phyloP scores from a whole-genome alignment of 2,113 vertebrate genomes.

The Tringa solitaria region DNA sequence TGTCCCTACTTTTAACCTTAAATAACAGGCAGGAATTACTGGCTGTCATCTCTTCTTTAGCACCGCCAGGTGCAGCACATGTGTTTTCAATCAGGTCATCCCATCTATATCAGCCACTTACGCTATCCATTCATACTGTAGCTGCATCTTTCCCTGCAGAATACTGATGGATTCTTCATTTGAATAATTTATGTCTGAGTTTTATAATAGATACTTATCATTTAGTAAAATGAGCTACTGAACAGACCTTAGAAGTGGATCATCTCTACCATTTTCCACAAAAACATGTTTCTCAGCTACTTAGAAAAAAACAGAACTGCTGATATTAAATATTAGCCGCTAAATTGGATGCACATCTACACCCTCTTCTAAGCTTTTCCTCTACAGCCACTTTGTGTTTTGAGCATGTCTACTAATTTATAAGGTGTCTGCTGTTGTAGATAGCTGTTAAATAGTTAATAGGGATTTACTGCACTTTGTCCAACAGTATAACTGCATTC shows the following conservation, averaged over 20 bases:
- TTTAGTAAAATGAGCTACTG: not conserved
- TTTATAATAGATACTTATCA: not conserved
- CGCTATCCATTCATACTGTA: not conserved
- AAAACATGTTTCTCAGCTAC: not conserved
- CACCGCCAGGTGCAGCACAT: slow-evolving; percentile 21
- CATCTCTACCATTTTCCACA: not conserved
- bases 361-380: not conserved
- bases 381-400: slow-evolving; percentile 17
- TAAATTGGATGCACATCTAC: not conserved
- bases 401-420: slow-evolving; percentile 15
- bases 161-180: not conserved
- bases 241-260: not conserved
- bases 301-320: not conserved
- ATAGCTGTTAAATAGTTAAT: slow-evolving; percentile 51
- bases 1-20: slow-evolving; percentile 21
- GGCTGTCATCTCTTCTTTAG: slow-evolving; percentile 1
- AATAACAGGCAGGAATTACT: slow-evolving; percentile 25
- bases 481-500: slow-evolving; percentile 12
- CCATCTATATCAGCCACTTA: not conserved
- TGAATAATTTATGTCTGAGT: not conserved
- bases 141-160: not conserved
- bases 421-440: not conserved
- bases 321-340: not conserved
- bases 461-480: slow-evolving; percentile 2
- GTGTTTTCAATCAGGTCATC: not conserved